Base-by-base conservation (phyloP, 2,797 vertebrate genomes). In the Sebastes dallii region DNA sequence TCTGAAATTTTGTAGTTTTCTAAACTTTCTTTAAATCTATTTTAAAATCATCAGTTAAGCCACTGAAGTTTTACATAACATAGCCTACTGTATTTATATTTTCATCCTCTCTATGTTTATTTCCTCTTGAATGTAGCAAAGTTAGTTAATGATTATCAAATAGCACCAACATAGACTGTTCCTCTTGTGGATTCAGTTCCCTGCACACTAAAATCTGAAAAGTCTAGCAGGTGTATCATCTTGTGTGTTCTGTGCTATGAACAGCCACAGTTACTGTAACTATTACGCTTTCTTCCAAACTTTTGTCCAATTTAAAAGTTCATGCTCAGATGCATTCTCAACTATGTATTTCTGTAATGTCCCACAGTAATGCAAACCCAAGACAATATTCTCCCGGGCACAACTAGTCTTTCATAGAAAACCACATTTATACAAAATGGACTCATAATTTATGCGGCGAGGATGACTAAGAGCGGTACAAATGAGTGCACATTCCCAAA, bases 381-480 rank as follows among this genome's bases (percentile, higher is more conserved):
- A 73, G 50, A 72, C 75, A 85, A 58, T 25, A 56, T 27, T 59
- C 55, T 18, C 29, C 16, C 25, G 25, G 32, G 74, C 13, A 11
- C 32, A 6, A 29, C 20, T 77, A 6, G 24, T 54, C 18, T 64
- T 87, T 88, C 85, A 80, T 77, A 66, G 69, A 67, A 79, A 81
- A 78, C 88, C 78, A 70, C 73, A 81, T 82, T 66, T 65, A 71
- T 24, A 82, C 42, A 69, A 71, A 71, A 58, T 82, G 22, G 34
- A 30, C 54, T 84, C 46, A 68, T 80, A 52, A 87, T 82, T 73
- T 66, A 81, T 67, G 67, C n/a, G 5, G 68, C 7, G 25, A 60
- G 72, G 75, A 30, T 75, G 65, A 83, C 73, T 73, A 34, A 84
- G 50, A 80, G 62, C 3, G 3, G 71, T 64, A 69, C 8, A 60